A percentile compares a stretch with the other conserved stretches of the same genome.
phyloP scores from a whole-genome alignment of 2,113 vertebrate genomes.

The cat (Felis catus) region F.catus_Fca126_mat1.0 CM031422.1:11659501-11660000 shows the following conservation, averaged over 20 bases:
- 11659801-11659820: not conserved
- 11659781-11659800: not conserved
- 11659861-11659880: not conserved
- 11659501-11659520: not conserved
- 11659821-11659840: not conserved
- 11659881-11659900: not conserved
- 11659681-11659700: not conserved
- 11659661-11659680: no score
- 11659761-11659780: not conserved
- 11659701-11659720: not conserved
- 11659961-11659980: not conserved
- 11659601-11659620: no score
- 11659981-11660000: not conserved
- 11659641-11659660: no score
- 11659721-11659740: not conserved
- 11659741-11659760: not conserved
- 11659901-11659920: not conserved
- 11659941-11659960: not conserved
- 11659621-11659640: no score
- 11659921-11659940: not conserved
- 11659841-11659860: not conserved
- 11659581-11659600: no score
- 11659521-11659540: not conserved
- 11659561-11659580: no score
- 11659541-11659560: no score